These are phyloP conservation scores for Glaucomys volans DNA, from an alignment of 2,113 vertebrate genomes.

Conservation along the genomic window DNA sequence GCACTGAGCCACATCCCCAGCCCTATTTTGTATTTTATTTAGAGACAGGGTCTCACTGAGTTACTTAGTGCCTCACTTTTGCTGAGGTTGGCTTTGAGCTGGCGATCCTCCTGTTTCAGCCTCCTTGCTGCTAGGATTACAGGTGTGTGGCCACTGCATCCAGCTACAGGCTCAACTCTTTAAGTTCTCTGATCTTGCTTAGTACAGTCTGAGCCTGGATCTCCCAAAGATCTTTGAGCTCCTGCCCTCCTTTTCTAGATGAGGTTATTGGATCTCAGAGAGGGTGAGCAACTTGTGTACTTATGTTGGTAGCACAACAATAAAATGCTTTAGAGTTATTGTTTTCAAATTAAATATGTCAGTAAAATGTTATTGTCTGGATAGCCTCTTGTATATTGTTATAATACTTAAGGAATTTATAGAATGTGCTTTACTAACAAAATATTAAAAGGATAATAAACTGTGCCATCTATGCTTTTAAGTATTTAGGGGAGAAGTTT, in stretches of 20 bases:
- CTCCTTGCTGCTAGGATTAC: no score
- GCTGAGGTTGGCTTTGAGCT: no score
- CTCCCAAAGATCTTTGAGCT: neutral
- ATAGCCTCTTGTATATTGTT: neutral
- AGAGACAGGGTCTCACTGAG: no score
- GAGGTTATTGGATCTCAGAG: neutral
- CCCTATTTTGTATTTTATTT: no score
- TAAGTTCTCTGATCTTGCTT: neutral
- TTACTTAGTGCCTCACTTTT: no score
- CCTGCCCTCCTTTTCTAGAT: neutral
- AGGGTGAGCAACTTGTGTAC: neutral
- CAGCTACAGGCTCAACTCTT: neutral
- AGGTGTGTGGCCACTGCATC: no score
- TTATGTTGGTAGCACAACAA: neutral
- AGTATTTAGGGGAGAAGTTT: slow-evolving; percentile 1
- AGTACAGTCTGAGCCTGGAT: neutral
- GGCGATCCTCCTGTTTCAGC: no score
- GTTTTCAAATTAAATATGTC: neutral
- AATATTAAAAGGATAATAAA: neutral
- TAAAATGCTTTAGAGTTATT: neutral
- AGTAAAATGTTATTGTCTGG: neutral
- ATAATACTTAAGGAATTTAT: slow-evolving; percentile 27
- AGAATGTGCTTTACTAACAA: neutral
- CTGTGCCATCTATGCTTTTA: neutral
- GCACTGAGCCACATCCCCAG: no score